Evolutionary conservation across 2,888 invertebrate species (phyloP).

Genomic region (Notodonta ziczac): DNA sequence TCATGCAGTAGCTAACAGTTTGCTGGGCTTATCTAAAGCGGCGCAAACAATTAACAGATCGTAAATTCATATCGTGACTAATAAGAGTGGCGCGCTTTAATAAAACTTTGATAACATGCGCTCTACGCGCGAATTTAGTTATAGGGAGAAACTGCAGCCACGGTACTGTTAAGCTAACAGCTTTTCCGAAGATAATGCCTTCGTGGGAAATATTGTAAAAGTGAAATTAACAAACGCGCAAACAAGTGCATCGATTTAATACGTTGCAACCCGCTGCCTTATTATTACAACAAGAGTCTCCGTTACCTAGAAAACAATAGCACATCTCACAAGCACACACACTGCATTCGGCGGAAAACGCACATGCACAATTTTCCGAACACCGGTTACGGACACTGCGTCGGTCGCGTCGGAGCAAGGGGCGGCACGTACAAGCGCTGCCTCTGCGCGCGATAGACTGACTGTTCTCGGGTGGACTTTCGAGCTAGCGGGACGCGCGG

Average conservation of each 20-base stretch:
- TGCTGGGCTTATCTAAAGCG: conserved; percentile 72
- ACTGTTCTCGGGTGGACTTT: conserved; percentile 61
- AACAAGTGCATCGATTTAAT: conserved; percentile 63
- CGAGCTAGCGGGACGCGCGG: conserved; percentile 80
- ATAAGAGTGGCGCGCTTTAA: conserved; percentile 57
- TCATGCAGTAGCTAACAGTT: conserved; percentile 39
- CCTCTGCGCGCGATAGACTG: conserved; percentile 83
- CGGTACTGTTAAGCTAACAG: conserved; percentile 38
- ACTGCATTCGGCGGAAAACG: conserved; percentile 82
- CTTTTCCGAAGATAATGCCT: conserved; percentile 45
- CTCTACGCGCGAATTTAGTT: conserved; percentile 31
- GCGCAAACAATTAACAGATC: conserved; percentile 74
- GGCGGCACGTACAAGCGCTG: conserved; percentile 75
- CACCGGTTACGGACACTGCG: conserved; percentile 82
- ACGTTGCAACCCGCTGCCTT: conserved; percentile 70
- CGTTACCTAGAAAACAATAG: conserved; percentile 84
- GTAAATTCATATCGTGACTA: conserved; percentile 67
- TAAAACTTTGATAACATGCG: conserved; percentile 45
- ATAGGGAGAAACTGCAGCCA: conserved; percentile 30
- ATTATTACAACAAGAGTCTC: conserved; percentile 68
- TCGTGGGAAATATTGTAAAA: conserved; percentile 62
- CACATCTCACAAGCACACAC: conserved; percentile 84
- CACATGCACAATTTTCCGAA: conserved; percentile 85
- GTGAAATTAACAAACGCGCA: conserved; percentile 63
- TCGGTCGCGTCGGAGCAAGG: conserved; percentile 79